Conservation (phyloP, 2,888 invertebrate species). For the Sussaba pulchella region DNA sequence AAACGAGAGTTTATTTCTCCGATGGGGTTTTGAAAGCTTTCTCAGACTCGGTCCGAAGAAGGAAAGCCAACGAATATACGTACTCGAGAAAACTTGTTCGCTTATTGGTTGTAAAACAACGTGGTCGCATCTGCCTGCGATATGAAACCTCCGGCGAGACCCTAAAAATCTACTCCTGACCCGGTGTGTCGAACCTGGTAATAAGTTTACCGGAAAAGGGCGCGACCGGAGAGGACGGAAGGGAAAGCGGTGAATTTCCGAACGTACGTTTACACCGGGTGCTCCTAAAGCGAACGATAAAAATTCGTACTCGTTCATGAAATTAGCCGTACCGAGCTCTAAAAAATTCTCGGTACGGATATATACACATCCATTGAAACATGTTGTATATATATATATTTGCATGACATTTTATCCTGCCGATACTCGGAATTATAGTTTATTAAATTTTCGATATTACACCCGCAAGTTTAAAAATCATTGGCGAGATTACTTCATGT, state of each 20-base stretch:
- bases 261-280: constrained; percentile 63
- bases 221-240: not conserved
- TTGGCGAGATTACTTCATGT: not conserved
- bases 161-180: constrained; percentile 76
- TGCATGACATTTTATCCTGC: constrained; percentile 44
- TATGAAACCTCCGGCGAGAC: constrained; percentile 73
- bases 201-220: constrained; percentile 58
- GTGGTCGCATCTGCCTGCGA: constrained; percentile 74
- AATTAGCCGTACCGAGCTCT: constrained; percentile 61
- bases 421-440: constrained; percentile 46
- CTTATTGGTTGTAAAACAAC: constrained; percentile 80
- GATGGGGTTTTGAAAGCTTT: no score
- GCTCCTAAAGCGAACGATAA: constrained; percentile 68
- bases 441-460: constrained; percentile 54
- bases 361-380: constrained; percentile 15
- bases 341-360: constrained; percentile 27
- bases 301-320: constrained; percentile 66
- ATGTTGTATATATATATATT: constrained; percentile 35
- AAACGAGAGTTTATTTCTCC: not conserved
- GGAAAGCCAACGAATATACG: no score
- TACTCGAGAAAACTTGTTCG: constrained; percentile 50
- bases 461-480: not conserved
- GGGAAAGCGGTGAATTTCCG: constrained; percentile 4
- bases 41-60: no score
- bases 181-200: constrained; percentile 60